Conservation (phyloP, 2,888 invertebrate genomes). For the Yponomeuta sedellus region DNA sequence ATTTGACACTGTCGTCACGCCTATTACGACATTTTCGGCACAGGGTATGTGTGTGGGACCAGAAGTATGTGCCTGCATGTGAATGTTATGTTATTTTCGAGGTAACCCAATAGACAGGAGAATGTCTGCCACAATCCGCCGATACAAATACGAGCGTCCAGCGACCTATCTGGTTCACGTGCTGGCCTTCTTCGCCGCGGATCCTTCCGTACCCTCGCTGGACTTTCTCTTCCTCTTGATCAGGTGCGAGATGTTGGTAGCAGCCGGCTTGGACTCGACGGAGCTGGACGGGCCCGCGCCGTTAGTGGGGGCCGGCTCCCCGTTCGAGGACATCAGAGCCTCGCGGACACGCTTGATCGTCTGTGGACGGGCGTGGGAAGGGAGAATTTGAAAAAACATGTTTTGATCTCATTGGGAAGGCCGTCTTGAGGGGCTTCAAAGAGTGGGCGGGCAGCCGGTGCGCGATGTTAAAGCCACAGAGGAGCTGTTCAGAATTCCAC, state of each 20-base stretch:
- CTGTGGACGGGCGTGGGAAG: slow-evolving; percentile 31
- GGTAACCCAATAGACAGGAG: no score
- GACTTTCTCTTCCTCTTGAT: slow-evolving; percentile 86
- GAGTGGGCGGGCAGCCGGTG: no score
- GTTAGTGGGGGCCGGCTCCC: slow-evolving; percentile 29
- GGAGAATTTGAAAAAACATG: not conserved
- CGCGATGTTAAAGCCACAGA: no score
- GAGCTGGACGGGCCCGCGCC: slow-evolving; percentile 24
- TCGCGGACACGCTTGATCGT: slow-evolving; percentile 62
- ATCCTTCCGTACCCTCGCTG: slow-evolving; percentile 76
- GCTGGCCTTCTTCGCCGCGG: slow-evolving; percentile 78
- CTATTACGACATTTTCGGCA: no score
- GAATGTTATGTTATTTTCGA: no score
- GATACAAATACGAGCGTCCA: not conserved
- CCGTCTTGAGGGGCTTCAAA: no score
- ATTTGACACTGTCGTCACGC: no score
- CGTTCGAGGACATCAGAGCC: slow-evolving; percentile 46
- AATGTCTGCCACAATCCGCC: no score
- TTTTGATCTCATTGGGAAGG: not conserved
- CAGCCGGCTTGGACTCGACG: slow-evolving; percentile 76
- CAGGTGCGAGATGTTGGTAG: slow-evolving; percentile 87
- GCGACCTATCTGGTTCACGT: slow-evolving; percentile 33
- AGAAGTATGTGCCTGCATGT: no score
- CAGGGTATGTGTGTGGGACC: no score
- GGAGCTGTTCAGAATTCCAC: no score